Conservation (phyloP, 2,888 invertebrate species). For the Ephialtes manifestator region DNA sequence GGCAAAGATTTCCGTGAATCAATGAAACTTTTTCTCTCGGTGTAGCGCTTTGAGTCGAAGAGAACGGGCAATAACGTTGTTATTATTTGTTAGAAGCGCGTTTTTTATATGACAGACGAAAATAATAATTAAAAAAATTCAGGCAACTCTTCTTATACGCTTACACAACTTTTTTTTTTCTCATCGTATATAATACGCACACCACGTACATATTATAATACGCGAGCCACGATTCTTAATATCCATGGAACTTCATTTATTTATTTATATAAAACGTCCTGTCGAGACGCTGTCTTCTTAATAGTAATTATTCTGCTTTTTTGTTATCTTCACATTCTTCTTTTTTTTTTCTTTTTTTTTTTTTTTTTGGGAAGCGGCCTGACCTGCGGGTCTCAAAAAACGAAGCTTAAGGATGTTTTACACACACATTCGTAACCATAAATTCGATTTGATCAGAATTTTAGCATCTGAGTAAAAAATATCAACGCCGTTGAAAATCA, state of each 20-base stretch:
- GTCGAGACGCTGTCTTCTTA: constrained; percentile 47
- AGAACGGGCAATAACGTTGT: constrained; percentile 35
- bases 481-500: too few relatives aligned
- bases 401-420: constrained; percentile 14
- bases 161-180: constrained; percentile 42
- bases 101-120: constrained; percentile 68
- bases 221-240: constrained; percentile 41
- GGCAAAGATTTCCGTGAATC: too few relatives aligned
- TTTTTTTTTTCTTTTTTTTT: constrained; percentile 28
- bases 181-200: constrained; percentile 29
- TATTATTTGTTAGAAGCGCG: constrained; percentile 64
- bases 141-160: constrained; percentile 66
- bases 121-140: constrained; percentile 75
- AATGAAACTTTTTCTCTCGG: too few relatives aligned
- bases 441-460: too few relatives aligned
- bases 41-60: constrained; percentile 26
- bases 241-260: constrained; percentile 48
- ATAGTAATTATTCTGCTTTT: constrained; percentile 51
- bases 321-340: constrained; percentile 13
- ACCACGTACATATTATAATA: constrained; percentile 47
- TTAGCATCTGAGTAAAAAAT: too few relatives aligned
- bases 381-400: constrained; percentile 46
- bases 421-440: too few relatives aligned
- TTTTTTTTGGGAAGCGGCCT: constrained; percentile 53
- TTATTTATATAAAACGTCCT: constrained; percentile 50